Evolutionary conservation across 2,888 invertebrate genomes (phyloP), one percentile per base, ranked within the genome.

Genomic region (Tenodera sinensis): DNA sequence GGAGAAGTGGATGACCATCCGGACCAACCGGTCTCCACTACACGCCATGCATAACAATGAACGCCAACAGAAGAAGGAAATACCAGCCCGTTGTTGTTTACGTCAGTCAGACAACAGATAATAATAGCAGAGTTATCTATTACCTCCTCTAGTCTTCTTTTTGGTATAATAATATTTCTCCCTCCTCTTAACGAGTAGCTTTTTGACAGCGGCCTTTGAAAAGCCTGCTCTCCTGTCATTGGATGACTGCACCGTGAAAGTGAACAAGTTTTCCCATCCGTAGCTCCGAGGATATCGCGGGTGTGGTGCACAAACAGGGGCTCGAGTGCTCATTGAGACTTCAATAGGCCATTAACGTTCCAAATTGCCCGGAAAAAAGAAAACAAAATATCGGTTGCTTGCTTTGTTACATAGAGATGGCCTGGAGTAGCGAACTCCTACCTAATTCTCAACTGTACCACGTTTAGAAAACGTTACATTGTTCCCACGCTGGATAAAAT

Each of bases 41-140:
- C 87, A 83, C 87, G 82, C 83, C 87, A 34, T 87, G 87, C 87
- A 87, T 87, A 87, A 87, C 87, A 87, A 87, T 87, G 83, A 87
- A 87, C 87, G 28, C 14, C 86, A 87, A 71, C 84, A 84, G 82
- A 83, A n/a, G 54, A 42, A 87, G 83, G 87, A 87, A 87, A 87
- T 87, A 83, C 87, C 87, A 82, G 81, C 87, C 87, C n/a, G 87
- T 87, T 87, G 87, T 87, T 87, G 87, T 82, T 81, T 81, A 87
- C 30, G 87, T 87, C 87, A 87, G 54, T 71, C 54, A 71, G 54
- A 71, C 54, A 71, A 71, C 54, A 71, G 54, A 71, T 71, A 71
- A 71, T 71, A 71, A 71, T 71, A 71, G 54, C 54, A 71, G 54
- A 71, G 54, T 71, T 71, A 71, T 71, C 54, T 71, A 71, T 71